Evolutionary conservation across 2,113 vertebrate species (phyloP).

Genomic region (Microcebus lehilahytsara): DNA sequence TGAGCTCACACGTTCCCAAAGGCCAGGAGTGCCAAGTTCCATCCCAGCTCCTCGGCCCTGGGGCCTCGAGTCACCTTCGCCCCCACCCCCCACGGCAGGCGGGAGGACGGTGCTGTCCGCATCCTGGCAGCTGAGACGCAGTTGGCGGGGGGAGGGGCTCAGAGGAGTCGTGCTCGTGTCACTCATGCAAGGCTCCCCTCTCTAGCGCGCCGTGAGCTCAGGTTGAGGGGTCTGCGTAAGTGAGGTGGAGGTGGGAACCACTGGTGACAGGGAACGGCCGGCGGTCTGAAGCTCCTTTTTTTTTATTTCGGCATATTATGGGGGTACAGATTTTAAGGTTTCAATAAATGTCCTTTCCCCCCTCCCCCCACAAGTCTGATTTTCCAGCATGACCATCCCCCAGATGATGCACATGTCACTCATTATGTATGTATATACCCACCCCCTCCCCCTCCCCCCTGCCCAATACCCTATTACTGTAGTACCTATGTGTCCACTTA

Average conservation of each 20-base stretch:
- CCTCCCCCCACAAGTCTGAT: no score
- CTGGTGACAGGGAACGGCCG: fast-evolving
- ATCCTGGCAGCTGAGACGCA: background rate
- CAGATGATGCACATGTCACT: no score
- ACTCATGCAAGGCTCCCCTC: fast-evolving
- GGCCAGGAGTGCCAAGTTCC: fast-evolving
- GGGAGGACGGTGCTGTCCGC: fast-evolving
- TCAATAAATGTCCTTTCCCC: no score
- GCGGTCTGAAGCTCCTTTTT: fast-evolving
- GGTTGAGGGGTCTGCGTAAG: fast-evolving
- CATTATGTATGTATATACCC: no score
- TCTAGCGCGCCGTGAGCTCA: fast-evolving
- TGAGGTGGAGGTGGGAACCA: fast-evolving
- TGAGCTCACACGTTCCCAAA: fast-evolving
- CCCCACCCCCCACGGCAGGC: background rate
- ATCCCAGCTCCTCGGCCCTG: background rate
- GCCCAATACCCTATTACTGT: no score
- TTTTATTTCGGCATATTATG: no score
- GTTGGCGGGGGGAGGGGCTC: background rate
- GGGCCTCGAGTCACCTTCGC: background rate
- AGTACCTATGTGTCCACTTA: no score
- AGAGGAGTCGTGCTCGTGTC: no score
- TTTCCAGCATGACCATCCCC: no score
- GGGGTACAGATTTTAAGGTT: no score
- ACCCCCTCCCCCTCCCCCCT: no score